phyloP scores from a whole-genome alignment of 2,888 invertebrate species.

The Dugesia japonica region DNA sequence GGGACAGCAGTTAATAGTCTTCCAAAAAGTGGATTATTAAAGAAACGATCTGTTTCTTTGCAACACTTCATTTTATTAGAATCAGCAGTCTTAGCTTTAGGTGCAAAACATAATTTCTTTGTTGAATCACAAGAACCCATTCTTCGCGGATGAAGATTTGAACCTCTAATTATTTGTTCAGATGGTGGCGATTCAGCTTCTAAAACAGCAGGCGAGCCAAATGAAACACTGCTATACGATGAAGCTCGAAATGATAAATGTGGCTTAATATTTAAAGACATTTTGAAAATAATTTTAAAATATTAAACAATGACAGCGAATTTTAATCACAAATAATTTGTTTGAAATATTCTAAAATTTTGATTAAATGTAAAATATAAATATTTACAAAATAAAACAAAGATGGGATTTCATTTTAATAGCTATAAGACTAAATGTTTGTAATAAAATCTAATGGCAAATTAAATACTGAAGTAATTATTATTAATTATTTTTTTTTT shows the following conservation, averaged over 20 bases:
- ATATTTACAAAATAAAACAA: too few relatives aligned
- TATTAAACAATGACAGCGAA: too few relatives aligned
- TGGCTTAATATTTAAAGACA: background rate
- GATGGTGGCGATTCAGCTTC: background rate
- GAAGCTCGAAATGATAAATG: background rate
- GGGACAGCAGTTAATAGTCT: background rate
- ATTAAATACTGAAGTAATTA: too few relatives aligned
- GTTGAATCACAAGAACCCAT: background rate
- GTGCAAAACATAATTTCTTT: background rate
- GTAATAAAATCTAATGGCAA: too few relatives aligned
- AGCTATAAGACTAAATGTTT: too few relatives aligned
- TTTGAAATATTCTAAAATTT: background rate
- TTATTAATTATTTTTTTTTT: too few relatives aligned
- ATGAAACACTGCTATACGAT: background rate
- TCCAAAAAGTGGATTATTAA: slow-evolving; percentile 2
- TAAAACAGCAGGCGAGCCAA: background rate
- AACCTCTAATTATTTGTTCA: background rate
- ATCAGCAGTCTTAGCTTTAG: background rate
- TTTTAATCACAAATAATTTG: background rate
- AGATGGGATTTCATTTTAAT: too few relatives aligned
- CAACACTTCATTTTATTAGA: background rate
- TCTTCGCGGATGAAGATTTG: background rate
- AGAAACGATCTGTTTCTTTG: background rate
- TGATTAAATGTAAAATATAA: too few relatives aligned
- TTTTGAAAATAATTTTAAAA: background rate